Percentiles rank a stretch among this genome's conserved stretches.
phyloP scores from a whole-genome alignment of 2,888 invertebrate genomes.

The Phalera bucephala region DNA sequence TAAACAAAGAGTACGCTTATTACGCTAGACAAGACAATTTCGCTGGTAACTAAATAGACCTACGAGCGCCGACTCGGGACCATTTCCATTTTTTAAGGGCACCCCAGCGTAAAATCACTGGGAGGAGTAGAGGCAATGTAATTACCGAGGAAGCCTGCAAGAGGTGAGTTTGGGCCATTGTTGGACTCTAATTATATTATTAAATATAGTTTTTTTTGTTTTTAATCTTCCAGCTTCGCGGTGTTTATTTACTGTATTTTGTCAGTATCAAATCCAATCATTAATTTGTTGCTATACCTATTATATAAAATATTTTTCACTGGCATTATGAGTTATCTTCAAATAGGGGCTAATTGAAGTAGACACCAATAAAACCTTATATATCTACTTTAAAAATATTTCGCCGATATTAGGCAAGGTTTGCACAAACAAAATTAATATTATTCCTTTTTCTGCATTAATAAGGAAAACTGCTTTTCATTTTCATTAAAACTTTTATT shows the following conservation, averaged over 20 bases:
- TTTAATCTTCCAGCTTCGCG: too few relatives aligned
- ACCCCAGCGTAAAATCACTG: constrained; percentile 40
- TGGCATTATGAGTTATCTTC: too few relatives aligned
- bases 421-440: not conserved
- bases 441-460: not conserved
- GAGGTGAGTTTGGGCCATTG: constrained; percentile 5
- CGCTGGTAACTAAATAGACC: constrained; percentile 38
- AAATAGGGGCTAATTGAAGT: too few relatives aligned
- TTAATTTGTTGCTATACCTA: too few relatives aligned
- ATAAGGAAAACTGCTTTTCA: constrained; percentile 11
- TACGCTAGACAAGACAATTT: constrained; percentile 32
- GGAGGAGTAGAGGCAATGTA: constrained; percentile 32
- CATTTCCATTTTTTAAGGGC: constrained; percentile 42
- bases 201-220: too few relatives aligned
- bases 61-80: constrained; percentile 35
- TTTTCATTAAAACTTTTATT: constrained; percentile 26
- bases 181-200: not conserved
- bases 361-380: too few relatives aligned
- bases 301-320: too few relatives aligned
- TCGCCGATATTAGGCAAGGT: too few relatives aligned
- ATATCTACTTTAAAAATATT: too few relatives aligned
- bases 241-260: too few relatives aligned
- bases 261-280: too few relatives aligned
- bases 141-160: too few relatives aligned
- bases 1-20: constrained; percentile 28